Evolutionary conservation across 92 coral and sea anemone species (phyloP).

Genomic region (Parazoanthus atlanticus): DNA sequence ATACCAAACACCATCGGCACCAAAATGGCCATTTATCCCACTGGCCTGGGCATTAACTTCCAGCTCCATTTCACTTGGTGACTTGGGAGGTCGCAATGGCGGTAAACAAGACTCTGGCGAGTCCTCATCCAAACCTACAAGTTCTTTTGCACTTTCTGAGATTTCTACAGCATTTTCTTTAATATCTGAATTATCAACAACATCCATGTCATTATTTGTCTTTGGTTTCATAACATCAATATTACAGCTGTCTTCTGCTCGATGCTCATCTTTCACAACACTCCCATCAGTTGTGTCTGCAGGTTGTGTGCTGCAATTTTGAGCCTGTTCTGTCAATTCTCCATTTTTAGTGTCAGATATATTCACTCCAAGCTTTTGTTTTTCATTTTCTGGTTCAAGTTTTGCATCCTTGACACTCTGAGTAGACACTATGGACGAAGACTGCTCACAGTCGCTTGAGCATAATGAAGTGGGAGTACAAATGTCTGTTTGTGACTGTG

Average conservation of each 20-base stretch:
- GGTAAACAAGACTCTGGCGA: conserved; percentile 28
- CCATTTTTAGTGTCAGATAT: background rate
- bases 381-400: background rate
- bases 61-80: conserved; percentile 68
- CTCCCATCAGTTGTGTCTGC: conserved; percentile 12
- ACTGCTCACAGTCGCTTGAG: conserved; percentile 6
- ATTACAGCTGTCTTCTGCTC: conserved; percentile 28
- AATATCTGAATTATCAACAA: background rate
- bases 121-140: conserved; percentile 26
- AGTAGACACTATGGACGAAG: conserved; percentile 19
- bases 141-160: conserved; percentile 11
- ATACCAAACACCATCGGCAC: conserved; percentile 89
- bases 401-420: conserved; percentile 1
- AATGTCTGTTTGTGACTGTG: conserved; percentile 32
- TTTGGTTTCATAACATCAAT: conserved; percentile 21
- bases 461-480: background rate
- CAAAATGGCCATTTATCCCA: conserved; percentile 91
- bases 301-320: background rate
- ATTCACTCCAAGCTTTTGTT: conserved; percentile 7
- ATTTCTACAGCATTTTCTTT: background rate
- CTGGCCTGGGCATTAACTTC: conserved; percentile 72
- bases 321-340: conserved; percentile 3
- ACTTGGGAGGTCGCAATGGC: conserved; percentile 48
- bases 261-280: conserved; percentile 19
- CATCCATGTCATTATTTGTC: background rate